A percentile compares a stretch with the other conserved stretches of the same genome.
phyloP scores from a whole-genome alignment of 2,113 vertebrate species.

The Grammomys dolichurus region DNA sequence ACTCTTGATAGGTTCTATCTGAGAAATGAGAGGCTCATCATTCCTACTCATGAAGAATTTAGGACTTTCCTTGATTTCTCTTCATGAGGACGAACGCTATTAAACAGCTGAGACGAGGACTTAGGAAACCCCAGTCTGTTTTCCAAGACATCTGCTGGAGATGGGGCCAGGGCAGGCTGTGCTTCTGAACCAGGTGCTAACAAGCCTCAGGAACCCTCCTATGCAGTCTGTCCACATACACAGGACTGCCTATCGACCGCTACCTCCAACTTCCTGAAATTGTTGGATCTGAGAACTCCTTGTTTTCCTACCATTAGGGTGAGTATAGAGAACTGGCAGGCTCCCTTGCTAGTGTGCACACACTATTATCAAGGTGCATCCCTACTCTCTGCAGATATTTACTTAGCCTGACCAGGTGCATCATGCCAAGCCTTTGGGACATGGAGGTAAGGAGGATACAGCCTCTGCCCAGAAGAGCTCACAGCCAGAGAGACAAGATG shows the following conservation, averaged over 20 bases:
- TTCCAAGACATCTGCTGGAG: conserved; percentile 27
- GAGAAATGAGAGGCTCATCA: conserved; percentile 62
- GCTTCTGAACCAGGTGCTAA: neutral
- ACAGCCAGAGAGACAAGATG: neutral
- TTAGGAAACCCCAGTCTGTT: neutral
- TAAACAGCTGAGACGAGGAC: conserved; percentile 5
- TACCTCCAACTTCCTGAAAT: neutral
- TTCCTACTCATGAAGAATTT: conserved; percentile 70
- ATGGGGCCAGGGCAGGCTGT: neutral
- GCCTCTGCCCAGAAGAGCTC: neutral
- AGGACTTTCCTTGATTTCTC: conserved; percentile 65
- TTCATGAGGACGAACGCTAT: neutral
- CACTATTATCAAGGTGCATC: neutral
- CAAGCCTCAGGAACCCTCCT: neutral
- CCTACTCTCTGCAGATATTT: neutral
- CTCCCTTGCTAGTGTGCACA: neutral
- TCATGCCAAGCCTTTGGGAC: neutral
- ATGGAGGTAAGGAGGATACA: neutral
- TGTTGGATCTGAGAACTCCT: neutral
- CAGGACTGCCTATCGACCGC: neutral
- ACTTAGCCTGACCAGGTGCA: neutral
- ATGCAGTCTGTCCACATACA: neutral
- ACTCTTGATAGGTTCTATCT: conserved; percentile 50
- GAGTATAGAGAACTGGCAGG: neutral
- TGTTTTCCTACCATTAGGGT: neutral